Base-by-base conservation (phyloP, 2,113 vertebrate species). In the Paramisgurnus dabryanus region DNA sequence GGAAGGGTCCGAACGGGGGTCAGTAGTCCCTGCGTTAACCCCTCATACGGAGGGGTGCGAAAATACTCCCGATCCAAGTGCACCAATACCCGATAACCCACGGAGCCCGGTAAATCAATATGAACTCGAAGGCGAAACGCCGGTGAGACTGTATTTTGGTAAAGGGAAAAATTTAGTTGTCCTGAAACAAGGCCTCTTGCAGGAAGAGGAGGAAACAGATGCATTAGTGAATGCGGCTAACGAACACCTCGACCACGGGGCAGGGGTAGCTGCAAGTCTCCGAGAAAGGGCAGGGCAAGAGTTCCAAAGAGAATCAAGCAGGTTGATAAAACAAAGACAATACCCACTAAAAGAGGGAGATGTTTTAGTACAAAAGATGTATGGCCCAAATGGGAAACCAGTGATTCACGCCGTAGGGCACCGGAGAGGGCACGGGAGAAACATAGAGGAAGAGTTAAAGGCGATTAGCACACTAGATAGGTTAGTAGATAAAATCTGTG, bases 191-290 rank as follows among this genome's bases (percentile, higher is more conserved):
- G 57, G 17, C 0, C 7, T 3, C 7, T 9, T 60, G 8, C 17
- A 60, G 3, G 0, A 8, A 2, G 57, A 60, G 2, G 57, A 60
- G 3, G 57, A 60, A 18, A 8, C 45, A 47, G 45, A 7, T 22
- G 57, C 7, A 7, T 0, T 60, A 8, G 57, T 60, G 0, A 60
- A 60, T 3, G 6, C 57, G 0, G n/a, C 57, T 60, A 60, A 60
- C 8, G 8, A 22, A 2, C 5, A 7, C 10, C 58, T 61, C 18
- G 2, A 4, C 1, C 22, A 61, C 4, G n/a, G 1, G 0, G 1
- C 9, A 0, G 58, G 22, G 1, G 58, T 61, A 0, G 18, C 58
- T 0, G 58, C 7, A 1, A 8, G n/a, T 0, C 2, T 61, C 3
- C 9, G 1, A 3, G 6, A 4, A 5, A 3, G 1, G 4, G 58